phyloP scores from a whole-genome alignment of 2,888 invertebrate species.

The Ormia ochracea region DNA sequence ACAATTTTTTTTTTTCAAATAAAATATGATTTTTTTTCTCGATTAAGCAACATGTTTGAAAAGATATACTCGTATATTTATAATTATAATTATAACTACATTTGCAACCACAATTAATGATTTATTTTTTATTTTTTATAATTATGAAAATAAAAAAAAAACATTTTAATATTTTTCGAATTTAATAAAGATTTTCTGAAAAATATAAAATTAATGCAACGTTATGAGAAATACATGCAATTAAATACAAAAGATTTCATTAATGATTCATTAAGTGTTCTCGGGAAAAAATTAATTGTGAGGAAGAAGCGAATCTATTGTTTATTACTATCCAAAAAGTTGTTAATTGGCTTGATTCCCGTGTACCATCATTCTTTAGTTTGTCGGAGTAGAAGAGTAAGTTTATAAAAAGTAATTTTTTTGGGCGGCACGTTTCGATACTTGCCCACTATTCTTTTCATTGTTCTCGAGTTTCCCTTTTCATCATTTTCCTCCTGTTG shows the following conservation, averaged over 20 bases:
- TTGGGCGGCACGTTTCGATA: slow-evolving; percentile 6
- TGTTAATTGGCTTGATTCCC: slow-evolving; percentile 30
- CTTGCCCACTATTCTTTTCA: slow-evolving; percentile 7
- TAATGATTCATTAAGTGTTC: neutral
- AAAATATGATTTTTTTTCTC: too few species aligned
- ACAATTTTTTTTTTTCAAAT: too few species aligned
- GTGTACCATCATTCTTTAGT: neutral
- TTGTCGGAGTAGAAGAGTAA: neutral
- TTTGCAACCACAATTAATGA: too few species aligned
- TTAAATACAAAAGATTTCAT: neutral
- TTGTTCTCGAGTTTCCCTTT: slow-evolving; percentile 12
- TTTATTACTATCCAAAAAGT: slow-evolving; percentile 8
- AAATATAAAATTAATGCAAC: too few species aligned
- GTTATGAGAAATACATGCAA: neutral
- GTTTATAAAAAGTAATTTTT: slow-evolving; percentile 6
- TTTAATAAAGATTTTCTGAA: too few species aligned
- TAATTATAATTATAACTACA: too few species aligned
- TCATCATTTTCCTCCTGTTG: neutral
- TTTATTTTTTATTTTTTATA: too few species aligned
- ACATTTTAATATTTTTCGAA: too few species aligned
- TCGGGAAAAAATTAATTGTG: neutral
- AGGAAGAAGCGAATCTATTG: neutral
- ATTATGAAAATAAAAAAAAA: too few species aligned
- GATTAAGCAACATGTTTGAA: too few species aligned
- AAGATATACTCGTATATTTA: too few species aligned